Evolutionary conservation across 2,797 vertebrate species (phyloP).

Genomic region (Cuculus canorus): DNA sequence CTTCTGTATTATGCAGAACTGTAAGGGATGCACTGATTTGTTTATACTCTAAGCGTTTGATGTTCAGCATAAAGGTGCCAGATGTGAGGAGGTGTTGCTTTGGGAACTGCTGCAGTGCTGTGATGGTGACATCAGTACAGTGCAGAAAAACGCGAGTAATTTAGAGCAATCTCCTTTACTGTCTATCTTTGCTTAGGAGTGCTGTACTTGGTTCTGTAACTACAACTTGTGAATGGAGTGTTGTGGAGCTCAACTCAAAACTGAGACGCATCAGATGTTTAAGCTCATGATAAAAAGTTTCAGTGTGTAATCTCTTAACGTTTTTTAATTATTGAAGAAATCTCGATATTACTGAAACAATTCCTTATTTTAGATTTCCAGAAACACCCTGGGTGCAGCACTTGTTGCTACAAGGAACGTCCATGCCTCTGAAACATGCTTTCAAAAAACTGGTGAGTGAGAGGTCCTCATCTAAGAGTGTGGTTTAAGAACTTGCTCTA

Average conservation of each 20-base stretch:
- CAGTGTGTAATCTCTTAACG: fast-evolving
- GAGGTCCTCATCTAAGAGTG: neutral
- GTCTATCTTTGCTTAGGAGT: fast-evolving
- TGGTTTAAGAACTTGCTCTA: fast-evolving
- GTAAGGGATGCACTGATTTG: fast-evolving
- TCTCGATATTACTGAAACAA: neutral
- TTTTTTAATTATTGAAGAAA: fast-evolving
- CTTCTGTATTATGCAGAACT: fast-evolving
- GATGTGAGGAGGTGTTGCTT: too few species aligned
- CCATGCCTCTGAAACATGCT: slow-evolving; percentile 84
- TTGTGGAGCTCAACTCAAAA: neutral
- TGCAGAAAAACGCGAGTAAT: neutral
- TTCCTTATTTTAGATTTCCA: slow-evolving; percentile 82
- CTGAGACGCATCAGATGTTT: fast-evolving
- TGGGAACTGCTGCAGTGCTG: neutral
- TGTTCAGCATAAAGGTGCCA: too few species aligned
- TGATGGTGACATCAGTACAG: neutral
- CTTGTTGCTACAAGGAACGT: slow-evolving; percentile 91
- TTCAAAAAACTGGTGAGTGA: slow-evolving; percentile 91
- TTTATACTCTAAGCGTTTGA: too few species aligned
- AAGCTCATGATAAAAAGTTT: neutral
- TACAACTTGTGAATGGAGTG: fast-evolving
- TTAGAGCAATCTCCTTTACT: neutral
- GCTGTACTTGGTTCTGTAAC: fast-evolving
- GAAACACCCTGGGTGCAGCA: slow-evolving; percentile 84